Evolutionary conservation across 2,888 invertebrate genomes (phyloP).

Genomic region (Thelaira solivaga): DNA sequence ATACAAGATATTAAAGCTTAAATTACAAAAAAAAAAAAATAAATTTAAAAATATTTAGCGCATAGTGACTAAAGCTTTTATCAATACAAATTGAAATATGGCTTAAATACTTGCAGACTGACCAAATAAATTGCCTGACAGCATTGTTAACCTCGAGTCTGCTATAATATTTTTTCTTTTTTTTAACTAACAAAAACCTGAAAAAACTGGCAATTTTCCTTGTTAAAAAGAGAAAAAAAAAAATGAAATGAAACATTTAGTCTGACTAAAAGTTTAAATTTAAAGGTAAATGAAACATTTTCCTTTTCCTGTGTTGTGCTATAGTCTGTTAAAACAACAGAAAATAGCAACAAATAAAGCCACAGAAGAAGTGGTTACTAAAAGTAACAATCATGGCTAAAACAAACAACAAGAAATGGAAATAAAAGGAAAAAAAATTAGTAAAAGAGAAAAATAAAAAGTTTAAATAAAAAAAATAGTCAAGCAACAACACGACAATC

Average conservation of each 20-base stretch:
- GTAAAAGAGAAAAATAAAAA: background rate
- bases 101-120: conserved; percentile 45
- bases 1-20: background rate
- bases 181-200: background rate
- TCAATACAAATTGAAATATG: conserved; percentile 59
- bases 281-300: conserved; percentile 26
- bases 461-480: background rate
- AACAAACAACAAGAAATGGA: background rate
- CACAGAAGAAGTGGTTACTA: conserved; percentile 32
- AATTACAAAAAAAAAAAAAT: background rate
- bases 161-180: background rate
- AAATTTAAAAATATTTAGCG: background rate
- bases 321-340: background rate
- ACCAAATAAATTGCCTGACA: conserved; percentile 58
- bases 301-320: background rate
- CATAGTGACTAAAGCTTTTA: background rate
- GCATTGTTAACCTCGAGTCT: conserved; percentile 57
- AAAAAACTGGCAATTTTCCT: conserved; percentile 32
- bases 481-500: conserved; percentile 7
- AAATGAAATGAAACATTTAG: too few species aligned
- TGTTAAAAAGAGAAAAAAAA: conserved; percentile 3
- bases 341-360: conserved; percentile 27
- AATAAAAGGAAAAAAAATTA: background rate
- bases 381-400: conserved; percentile 38
- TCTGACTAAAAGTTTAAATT: conserved; percentile 13